Conservation (phyloP, 1,140 invertebrate species). For the Drosophila rufa region DNA sequence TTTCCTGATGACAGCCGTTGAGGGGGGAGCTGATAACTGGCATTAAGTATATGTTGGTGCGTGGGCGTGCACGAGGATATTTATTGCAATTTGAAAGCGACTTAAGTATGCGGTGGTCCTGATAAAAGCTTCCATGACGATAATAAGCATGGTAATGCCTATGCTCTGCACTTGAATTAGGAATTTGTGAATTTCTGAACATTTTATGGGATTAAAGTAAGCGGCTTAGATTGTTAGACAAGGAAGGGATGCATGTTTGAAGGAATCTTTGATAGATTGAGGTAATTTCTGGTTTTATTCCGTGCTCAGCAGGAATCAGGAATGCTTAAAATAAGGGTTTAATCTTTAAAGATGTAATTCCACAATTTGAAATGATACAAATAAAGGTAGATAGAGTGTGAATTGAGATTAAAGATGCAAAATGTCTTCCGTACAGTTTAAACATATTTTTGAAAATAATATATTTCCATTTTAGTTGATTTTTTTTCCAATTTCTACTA, state of each 20-base stretch:
- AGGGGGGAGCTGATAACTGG: slow-evolving; percentile 53
- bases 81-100: slow-evolving; percentile 47
- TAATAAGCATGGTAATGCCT: slow-evolving; percentile 9
- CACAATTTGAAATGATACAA: too few species aligned
- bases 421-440: too few species aligned
- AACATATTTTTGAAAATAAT: too few species aligned
- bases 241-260: not conserved
- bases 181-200: not conserved
- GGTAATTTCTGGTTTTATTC: not conserved
- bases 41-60: slow-evolving; percentile 53
- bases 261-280: not conserved
- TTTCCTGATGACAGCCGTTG: slow-evolving; percentile 63
- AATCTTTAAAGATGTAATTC: too few species aligned
- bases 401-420: too few species aligned
- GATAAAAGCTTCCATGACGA: slow-evolving; percentile 14
- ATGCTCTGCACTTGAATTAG: not conserved
- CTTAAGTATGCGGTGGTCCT: slow-evolving; percentile 9
- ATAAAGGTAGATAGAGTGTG: too few species aligned
- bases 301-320: not conserved
- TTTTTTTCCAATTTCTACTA: too few species aligned
- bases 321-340: not conserved
- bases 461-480: too few species aligned
- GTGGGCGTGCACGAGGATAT: slow-evolving; percentile 17
- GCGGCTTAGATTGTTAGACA: not conserved
- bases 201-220: slow-evolving; percentile 10